A percentile compares a stretch with the other conserved stretches of the same genome.
phyloP scores from a whole-genome alignment of 2,888 invertebrate species.

The Zootermopsis nevadensis region DNA sequence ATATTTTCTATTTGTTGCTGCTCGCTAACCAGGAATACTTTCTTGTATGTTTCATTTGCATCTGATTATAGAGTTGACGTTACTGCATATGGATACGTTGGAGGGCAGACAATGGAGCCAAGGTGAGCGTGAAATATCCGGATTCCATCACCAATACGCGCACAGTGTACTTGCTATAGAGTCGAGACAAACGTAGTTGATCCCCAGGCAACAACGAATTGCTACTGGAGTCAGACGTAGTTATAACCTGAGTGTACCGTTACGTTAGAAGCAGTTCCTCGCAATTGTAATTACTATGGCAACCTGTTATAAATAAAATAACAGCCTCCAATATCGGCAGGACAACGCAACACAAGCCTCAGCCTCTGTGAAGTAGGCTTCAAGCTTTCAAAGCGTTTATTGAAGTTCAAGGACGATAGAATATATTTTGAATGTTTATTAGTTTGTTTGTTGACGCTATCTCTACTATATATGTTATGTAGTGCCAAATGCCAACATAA shows the following conservation, averaged over 20 bases:
- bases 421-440: too few relatives aligned
- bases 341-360: background rate
- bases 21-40: background rate
- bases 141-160: background rate
- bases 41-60: background rate
- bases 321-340: background rate
- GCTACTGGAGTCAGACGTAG: background rate
- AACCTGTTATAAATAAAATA: background rate
- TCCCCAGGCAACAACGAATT: background rate
- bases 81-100: background rate
- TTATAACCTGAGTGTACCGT: constrained; percentile 13
- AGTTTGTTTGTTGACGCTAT: too few relatives aligned
- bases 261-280: background rate
- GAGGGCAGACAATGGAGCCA: background rate
- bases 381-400: too few relatives aligned
- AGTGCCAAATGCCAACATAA: too few relatives aligned
- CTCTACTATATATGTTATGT: too few relatives aligned
- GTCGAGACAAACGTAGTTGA: too few relatives aligned
- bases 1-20: too few relatives aligned
- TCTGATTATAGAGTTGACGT: background rate
- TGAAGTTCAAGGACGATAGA: too few relatives aligned
- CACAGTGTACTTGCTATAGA: too few relatives aligned
- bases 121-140: constrained; percentile 11
- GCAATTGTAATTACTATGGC: background rate
- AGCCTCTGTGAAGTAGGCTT: background rate